Conservation (phyloP, 2,797 vertebrate genomes). For the Parambassis ranga region DNA sequence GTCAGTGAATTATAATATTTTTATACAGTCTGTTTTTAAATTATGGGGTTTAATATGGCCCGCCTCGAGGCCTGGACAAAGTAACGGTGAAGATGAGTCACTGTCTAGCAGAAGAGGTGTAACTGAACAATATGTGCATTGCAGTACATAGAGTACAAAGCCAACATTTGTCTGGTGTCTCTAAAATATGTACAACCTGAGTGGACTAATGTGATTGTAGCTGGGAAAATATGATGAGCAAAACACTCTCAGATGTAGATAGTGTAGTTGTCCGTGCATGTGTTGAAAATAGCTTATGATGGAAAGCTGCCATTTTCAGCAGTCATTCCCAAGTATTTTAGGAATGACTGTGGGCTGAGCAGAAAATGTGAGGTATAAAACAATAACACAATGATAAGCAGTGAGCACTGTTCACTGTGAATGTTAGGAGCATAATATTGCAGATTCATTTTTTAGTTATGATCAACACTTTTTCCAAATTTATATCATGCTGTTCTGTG, state of each 20-base stretch:
- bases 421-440: background rate
- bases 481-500: background rate
- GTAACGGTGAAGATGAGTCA: conserved; percentile 16
- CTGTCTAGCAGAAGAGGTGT: background rate
- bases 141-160: background rate
- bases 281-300: background rate
- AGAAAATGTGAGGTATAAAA: background rate
- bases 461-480: background rate
- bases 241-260: background rate
- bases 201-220: background rate
- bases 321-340: background rate
- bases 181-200: background rate
- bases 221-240: background rate
- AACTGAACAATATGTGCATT: background rate
- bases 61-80: conserved; percentile 24
- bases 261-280: background rate
- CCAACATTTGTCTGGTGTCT: background rate
- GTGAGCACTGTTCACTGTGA: background rate
- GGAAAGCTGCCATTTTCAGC: background rate
- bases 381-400: background rate
- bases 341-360: background rate
- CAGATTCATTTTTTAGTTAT: background rate
- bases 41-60: background rate
- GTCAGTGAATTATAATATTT: background rate
- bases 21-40: background rate